Percentiles rank a stretch among this genome's conserved stretches.
These are phyloP conservation scores for Drosophila ercepeae DNA, from an alignment of 1,140 invertebrate species.

Conservation along the genomic window DNA sequence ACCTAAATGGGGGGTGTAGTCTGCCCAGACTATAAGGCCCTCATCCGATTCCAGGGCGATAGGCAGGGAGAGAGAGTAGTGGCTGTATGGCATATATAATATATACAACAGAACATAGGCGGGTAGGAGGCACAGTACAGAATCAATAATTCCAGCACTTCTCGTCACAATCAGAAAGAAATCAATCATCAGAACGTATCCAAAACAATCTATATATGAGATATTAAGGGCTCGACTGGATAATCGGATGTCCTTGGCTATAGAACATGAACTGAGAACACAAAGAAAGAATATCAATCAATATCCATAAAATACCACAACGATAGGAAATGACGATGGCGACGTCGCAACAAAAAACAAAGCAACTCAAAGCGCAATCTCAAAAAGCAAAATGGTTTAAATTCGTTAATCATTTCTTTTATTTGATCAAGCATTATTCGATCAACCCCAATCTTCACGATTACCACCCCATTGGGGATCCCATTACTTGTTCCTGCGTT, in stretches of 20 bases:
- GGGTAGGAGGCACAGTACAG: neutral
- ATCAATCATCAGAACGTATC: neutral
- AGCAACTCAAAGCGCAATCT: neutral
- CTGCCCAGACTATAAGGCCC: slow-evolving; percentile 14
- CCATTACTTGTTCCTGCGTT: slow-evolving; percentile 25
- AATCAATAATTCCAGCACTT: too few species aligned
- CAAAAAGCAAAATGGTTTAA: neutral
- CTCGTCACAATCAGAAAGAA: neutral
- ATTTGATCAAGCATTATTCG: neutral
- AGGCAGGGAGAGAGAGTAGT: neutral
- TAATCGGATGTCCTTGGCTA: neutral
- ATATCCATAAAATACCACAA: neutral
- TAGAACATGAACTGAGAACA: neutral
- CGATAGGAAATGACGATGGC: slow-evolving; percentile 7
- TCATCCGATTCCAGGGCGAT: neutral
- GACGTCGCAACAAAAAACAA: slow-evolving; percentile 1
- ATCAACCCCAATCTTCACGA: neutral
- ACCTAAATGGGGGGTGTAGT: slow-evolving; percentile 6
- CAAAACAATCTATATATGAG: neutral
- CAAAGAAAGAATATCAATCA: neutral
- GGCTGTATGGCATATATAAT: neutral
- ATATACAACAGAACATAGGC: neutral
- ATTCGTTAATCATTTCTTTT: slow-evolving; percentile 1
- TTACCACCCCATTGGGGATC: neutral
- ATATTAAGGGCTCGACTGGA: too few species aligned